These are phyloP conservation scores for Amblyopsis hoosieri DNA, from an alignment of 2,797 vertebrate genomes.

Conservation along the genomic window DNA sequence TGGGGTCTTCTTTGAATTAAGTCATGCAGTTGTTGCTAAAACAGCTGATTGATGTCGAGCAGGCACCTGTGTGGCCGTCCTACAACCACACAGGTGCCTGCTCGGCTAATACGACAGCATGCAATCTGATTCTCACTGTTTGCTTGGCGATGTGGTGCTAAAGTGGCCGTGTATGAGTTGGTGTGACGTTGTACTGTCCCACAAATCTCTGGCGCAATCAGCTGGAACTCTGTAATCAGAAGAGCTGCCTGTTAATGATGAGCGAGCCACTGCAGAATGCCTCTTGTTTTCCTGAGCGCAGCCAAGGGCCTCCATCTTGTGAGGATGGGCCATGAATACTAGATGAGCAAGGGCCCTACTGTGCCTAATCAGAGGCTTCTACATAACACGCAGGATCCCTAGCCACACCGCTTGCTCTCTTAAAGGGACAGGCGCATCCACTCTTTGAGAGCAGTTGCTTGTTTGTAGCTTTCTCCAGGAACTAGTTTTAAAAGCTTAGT, in stretches of 20 bases:
- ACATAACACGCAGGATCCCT: slow-evolving; percentile 44
- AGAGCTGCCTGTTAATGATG: slow-evolving; percentile 6
- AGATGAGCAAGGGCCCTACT: slow-evolving; percentile 26
- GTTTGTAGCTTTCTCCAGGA: background rate
- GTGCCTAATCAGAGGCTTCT: slow-evolving; percentile 45
- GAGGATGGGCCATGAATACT: slow-evolving; percentile 37
- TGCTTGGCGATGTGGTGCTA: background rate
- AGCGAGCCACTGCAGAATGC: slow-evolving; percentile 12
- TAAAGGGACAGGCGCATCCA: slow-evolving; percentile 36
- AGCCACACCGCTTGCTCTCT: slow-evolving; percentile 28
- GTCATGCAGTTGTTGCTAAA: background rate
- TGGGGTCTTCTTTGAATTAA: slow-evolving; percentile 3
- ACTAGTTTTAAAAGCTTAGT: background rate
- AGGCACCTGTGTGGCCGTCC: slow-evolving; percentile 11
- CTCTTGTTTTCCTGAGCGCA: background rate
- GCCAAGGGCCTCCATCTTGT: slow-evolving; percentile 40
- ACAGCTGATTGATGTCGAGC: background rate
- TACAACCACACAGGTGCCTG: slow-evolving; percentile 3
- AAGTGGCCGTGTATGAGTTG: background rate
- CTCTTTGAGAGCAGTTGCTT: background rate
- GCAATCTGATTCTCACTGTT: background rate
- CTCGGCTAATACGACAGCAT: slow-evolving; percentile 11
- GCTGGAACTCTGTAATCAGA: slow-evolving; percentile 24
- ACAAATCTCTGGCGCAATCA: background rate
- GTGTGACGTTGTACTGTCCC: slow-evolving; percentile 4